These are phyloP conservation scores for Harpagifer antarcticus DNA, from an alignment of 2,797 vertebrate species.

Conservation along the genomic window DNA sequence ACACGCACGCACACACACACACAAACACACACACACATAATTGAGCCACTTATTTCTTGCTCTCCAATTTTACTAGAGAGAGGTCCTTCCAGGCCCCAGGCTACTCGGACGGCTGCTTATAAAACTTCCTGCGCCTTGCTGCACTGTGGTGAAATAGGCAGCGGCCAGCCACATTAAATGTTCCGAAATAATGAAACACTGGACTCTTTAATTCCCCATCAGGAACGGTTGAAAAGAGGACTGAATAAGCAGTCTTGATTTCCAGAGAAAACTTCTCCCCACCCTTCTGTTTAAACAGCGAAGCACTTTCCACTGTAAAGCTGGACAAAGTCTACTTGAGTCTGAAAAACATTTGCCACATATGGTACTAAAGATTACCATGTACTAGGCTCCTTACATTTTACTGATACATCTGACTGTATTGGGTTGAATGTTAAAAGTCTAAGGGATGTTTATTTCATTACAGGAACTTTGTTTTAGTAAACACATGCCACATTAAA, in stretches of 20 bases:
- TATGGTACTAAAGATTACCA: constrained; percentile 31
- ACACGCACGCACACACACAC: constrained; percentile 1
- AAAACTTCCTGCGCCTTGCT: constrained; percentile 45
- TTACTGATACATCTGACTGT: not conserved
- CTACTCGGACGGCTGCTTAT: constrained; percentile 46
- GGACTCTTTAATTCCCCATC: constrained; percentile 49
- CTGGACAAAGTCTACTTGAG: constrained; percentile 29
- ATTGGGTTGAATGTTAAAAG: too few species aligned
- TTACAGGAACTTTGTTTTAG: not conserved
- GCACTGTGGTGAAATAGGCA: constrained; percentile 35
- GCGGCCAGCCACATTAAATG: constrained; percentile 47
- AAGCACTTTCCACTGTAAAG: constrained; percentile 46
- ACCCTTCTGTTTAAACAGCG: constrained; percentile 11
- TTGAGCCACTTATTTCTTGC: constrained; percentile 52
- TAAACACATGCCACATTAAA: too few species aligned
- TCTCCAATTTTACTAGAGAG: constrained; percentile 39
- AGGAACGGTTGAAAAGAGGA: constrained; percentile 52
- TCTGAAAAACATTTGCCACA: constrained; percentile 12
- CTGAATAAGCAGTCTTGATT: constrained; percentile 36
- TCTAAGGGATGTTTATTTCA: too few species aligned
- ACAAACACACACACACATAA: constrained; percentile 28
- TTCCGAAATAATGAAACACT: constrained; percentile 58
- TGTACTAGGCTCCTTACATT: not conserved
- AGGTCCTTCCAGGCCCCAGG: constrained; percentile 51
- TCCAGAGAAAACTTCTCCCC: constrained; percentile 38